Evolutionary conservation across 2,113 vertebrate species (phyloP).

Genomic region (Thermophis baileyi): DNA sequence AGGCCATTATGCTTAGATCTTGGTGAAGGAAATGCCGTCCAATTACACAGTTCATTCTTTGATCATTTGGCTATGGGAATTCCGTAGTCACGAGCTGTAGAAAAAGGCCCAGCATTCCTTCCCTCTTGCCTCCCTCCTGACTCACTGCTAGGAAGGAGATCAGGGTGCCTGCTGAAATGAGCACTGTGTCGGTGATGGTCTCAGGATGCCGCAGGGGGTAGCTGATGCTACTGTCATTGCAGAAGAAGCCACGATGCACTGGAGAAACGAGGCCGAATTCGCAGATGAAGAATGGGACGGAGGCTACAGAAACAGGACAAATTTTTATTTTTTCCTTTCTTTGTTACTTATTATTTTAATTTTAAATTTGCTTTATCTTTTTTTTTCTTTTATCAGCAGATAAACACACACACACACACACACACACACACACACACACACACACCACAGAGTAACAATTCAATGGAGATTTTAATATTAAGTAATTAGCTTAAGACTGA

Average conservation of each 20-base stretch:
- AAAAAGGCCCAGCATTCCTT: not conserved
- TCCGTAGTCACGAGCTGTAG: not conserved
- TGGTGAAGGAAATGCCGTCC: not conserved
- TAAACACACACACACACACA: too few species aligned
- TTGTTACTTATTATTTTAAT: not conserved
- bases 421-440: too few species aligned
- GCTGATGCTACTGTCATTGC: constrained; percentile 72
- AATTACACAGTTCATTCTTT: not conserved
- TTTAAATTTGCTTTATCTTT: not conserved
- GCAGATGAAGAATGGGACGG: constrained; percentile 76
- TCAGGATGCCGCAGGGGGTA: constrained; percentile 64
- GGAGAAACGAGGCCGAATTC: constrained; percentile 72
- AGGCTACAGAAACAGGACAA: constrained; percentile 59
- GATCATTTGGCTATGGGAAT: not conserved
- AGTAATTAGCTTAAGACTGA: not conserved
- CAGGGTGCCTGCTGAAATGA: constrained; percentile 71
- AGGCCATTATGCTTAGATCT: not conserved
- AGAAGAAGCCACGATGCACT: constrained; percentile 75
- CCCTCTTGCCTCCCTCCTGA: not conserved
- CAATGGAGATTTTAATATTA: not conserved
- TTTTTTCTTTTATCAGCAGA: not conserved
- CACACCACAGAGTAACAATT: not conserved
- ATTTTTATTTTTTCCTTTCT: not conserved
- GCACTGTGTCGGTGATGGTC: constrained; percentile 67
- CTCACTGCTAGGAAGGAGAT: constrained; percentile 72